Conservation (phyloP, 2,797 vertebrate genomes). For the Halcyon smyrnensis region DNA sequence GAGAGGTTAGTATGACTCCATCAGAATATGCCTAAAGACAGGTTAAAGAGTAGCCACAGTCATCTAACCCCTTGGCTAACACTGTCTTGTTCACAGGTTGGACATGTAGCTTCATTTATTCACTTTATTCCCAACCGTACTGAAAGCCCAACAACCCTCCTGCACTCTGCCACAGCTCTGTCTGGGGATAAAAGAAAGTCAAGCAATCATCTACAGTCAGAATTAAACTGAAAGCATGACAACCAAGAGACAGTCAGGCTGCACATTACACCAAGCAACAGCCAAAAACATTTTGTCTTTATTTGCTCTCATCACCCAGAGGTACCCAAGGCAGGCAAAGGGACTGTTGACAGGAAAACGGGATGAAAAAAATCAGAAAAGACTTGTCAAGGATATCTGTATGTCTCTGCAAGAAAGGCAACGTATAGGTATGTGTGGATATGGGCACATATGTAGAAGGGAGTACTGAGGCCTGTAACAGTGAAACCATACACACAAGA, state of each 20-base stretch:
- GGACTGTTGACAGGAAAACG: neutral
- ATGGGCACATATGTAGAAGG: neutral
- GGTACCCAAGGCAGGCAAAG: neutral
- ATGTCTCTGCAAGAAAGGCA: neutral
- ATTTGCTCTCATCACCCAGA: neutral
- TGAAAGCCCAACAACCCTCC: neutral
- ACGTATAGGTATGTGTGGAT: rapidly evolving
- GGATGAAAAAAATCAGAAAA: neutral
- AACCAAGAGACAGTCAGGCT: neutral
- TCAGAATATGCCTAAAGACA: neutral
- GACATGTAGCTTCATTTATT: neutral
- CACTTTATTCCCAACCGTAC: neutral
- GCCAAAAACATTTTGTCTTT: neutral
- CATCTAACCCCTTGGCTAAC: neutral
- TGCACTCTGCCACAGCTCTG: neutral
- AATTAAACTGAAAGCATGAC: neutral
- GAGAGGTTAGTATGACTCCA: neutral
- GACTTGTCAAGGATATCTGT: neutral
- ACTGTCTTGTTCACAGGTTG: constrained; percentile 1
- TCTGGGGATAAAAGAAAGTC: neutral
- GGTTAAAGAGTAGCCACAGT: constrained; percentile 40
- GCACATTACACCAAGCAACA: neutral
- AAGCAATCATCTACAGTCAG: neutral
- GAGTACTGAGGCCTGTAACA: neutral
- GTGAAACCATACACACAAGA: neutral